Base-by-base conservation (phyloP, 1,140 invertebrate genomes). In the Zaprionus capensis region DNA sequence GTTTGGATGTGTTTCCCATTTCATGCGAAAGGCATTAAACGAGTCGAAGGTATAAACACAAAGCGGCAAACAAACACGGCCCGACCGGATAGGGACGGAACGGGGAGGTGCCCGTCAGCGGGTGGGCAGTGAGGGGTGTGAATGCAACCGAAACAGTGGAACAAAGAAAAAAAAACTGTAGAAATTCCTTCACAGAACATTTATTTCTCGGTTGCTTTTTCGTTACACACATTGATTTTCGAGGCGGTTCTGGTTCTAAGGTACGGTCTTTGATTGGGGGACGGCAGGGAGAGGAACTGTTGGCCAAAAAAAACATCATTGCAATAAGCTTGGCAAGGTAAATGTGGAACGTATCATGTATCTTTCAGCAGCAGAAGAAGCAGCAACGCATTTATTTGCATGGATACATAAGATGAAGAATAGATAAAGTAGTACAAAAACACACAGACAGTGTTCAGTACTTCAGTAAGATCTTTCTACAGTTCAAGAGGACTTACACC, bases 161-260 rank as follows among this genome's bases (percentile, higher is more conserved):
- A 81, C n/a, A 46, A 20, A 17, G 9, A 46, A 78, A 73, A 80
- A 82, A 82, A 83, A 87, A 82, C 77, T 80, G 90, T 91, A 84
- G 69, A 91, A 91, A 91, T 91, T 91, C 88, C 88, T 91, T 91
- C 80, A 91, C 88, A 91, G 90, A 91, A 91, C 88, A 91, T 91
- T 91, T 91, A 91, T 91, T 91, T 51, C 20, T 91, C 75, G 80
- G 88, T 84, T 83, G 81, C 71, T 80, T 88, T 81, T 90, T 86
- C 88, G 90, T 91, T 82, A 91, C 88, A 91, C 81, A 91, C 86
- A 91, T 91, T 91, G 86, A 91, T 91, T 91, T 91, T 80, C 73
- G 73, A 81, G 79, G 82, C 68, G 58, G 38, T 49, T 66, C 62
- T 57, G 36, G 53, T 11, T 41, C 55, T 41, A 31, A 36, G 17